Evolutionary conservation across 2,888 invertebrate genomes (phyloP).

Genomic region (Xestia ashworthii): DNA sequence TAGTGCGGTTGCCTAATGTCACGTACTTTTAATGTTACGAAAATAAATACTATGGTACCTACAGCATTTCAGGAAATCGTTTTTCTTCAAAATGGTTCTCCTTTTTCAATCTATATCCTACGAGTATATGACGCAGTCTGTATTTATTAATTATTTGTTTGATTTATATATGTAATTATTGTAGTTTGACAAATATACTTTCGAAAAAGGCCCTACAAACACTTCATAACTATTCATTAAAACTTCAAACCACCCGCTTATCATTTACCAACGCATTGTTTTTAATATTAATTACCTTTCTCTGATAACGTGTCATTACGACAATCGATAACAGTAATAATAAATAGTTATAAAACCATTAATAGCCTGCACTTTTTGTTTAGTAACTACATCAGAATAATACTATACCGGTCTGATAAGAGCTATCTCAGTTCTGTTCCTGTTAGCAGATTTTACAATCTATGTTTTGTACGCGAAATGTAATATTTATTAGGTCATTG

Average conservation of each 20-base stretch:
- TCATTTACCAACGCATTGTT: constrained; percentile 16
- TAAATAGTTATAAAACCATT: constrained; percentile 28
- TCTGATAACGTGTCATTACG: constrained; percentile 47
- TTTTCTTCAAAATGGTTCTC: not conserved
- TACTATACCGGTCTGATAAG: constrained; percentile 35
- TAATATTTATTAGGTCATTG: constrained; percentile 14
- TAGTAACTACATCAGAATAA: constrained; percentile 1
- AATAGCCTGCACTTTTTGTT: constrained; percentile 36
- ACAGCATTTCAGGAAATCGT: not conserved
- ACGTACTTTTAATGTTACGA: not conserved
- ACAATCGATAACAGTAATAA: constrained; percentile 34
- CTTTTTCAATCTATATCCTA: not conserved
- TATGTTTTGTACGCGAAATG: constrained; percentile 31
- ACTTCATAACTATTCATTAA: not conserved
- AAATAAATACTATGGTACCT: not conserved
- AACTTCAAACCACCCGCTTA: not conserved
- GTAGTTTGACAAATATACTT: not conserved
- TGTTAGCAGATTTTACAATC: constrained; percentile 36
- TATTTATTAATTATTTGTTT: not conserved
- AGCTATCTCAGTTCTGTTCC: constrained; percentile 50
- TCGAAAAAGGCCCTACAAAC: not conserved
- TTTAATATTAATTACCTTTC: constrained; percentile 43
- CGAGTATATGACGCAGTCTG: not conserved
- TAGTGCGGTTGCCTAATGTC: constrained; percentile 12
- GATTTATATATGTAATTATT: not conserved